These are phyloP conservation scores for Quadroppia sp. DNA, from an alignment of 2,888 invertebrate genomes.

Conservation along the genomic window DNA sequence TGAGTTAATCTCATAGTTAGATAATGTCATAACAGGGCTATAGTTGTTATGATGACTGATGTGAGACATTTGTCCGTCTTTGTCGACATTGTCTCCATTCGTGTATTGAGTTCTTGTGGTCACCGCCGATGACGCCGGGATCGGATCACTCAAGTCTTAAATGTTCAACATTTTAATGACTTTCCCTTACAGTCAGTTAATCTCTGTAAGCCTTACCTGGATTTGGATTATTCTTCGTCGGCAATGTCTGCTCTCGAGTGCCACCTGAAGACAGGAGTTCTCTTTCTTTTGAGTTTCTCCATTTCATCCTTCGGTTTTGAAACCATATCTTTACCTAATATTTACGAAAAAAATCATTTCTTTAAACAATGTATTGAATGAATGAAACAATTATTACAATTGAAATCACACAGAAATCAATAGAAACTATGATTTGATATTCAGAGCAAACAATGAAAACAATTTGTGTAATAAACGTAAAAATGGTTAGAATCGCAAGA, in stretches of 20 bases:
- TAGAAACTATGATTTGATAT: conserved; percentile 25
- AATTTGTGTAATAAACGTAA: conserved; percentile 13
- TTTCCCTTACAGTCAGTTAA: neutral
- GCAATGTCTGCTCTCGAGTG: conserved; percentile 87
- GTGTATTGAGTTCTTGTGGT: neutral
- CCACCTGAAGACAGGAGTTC: conserved; percentile 89
- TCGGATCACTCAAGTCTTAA: conserved; percentile 26
- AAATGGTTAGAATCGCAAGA: conserved; percentile 28
- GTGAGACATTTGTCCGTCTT: conserved; percentile 19
- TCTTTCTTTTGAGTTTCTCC: conserved; percentile 95
- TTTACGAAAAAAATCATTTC: neutral
- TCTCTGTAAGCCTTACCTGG: conserved; percentile 58
- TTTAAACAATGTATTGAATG: neutral
- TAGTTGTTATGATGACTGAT: conserved; percentile 29
- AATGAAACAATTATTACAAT: conserved; percentile 26
- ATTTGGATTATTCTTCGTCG: conserved; percentile 94
- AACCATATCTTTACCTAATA: conserved; percentile 80
- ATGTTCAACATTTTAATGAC: neutral
- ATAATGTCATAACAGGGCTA: conserved; percentile 18
- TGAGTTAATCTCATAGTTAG: conserved; percentile 24
- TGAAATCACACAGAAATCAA: neutral
- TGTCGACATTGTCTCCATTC: conserved; percentile 9
- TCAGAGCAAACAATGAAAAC: conserved; percentile 35
- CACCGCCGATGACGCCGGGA: neutral
- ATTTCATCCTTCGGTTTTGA: conserved; percentile 97